phyloP scores from a whole-genome alignment of 2,888 invertebrate genomes.

The Sminthurinus aureus region DNA sequence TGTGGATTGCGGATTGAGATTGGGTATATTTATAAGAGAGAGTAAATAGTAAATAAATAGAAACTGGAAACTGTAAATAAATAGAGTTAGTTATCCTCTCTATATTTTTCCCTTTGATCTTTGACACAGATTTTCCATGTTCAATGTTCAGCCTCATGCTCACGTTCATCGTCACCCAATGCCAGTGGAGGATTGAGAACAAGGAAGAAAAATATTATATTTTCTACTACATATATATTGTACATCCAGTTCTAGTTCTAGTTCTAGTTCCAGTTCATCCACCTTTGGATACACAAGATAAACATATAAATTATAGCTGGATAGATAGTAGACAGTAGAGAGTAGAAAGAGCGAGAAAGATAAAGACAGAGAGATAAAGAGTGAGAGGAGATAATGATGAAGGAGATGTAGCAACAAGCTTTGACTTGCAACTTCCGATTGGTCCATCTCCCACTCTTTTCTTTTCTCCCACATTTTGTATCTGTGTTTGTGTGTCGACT shows the following conservation, averaged over 20 bases:
- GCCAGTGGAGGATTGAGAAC: too few relatives aligned
- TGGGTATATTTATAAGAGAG: too few relatives aligned
- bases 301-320: too few relatives aligned
- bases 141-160: too few relatives aligned
- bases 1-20: too few relatives aligned
- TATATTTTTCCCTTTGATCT: conserved; percentile 17
- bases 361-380: background rate
- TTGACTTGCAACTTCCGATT: conserved; percentile 15
- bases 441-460: conserved; percentile 2
- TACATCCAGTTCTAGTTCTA: too few relatives aligned
- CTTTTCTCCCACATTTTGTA: background rate
- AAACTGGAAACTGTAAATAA: background rate
- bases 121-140: background rate
- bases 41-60: conserved; percentile 8
- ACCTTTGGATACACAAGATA: too few relatives aligned
- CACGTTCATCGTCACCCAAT: too few relatives aligned
- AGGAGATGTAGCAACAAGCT: conserved; percentile 14
- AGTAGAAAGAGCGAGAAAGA: background rate
- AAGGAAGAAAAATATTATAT: too few relatives aligned
- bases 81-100: conserved; percentile 4
- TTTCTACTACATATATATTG: too few relatives aligned
- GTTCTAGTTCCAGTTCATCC: too few relatives aligned
- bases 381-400: background rate
- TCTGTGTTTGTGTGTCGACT: background rate
- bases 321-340: background rate